A percentile compares a stretch with the other conserved stretches of the same genome.
phyloP scores from a whole-genome alignment of 2,888 invertebrate genomes.

The Carterocephalus palaemon region DNA sequence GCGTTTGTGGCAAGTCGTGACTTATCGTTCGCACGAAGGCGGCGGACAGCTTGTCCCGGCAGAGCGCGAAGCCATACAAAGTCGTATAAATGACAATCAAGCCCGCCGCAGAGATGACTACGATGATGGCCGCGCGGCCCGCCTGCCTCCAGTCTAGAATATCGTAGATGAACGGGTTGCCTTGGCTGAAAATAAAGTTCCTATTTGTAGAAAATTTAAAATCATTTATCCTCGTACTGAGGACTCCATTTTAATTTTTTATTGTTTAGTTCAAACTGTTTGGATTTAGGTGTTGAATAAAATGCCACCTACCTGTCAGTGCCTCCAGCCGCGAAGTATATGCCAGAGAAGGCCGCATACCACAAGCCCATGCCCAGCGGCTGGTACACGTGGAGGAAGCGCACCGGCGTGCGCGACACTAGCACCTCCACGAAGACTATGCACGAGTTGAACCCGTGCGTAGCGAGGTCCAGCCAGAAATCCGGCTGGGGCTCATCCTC shows the following conservation, averaged over 20 bases:
- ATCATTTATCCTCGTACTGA: too few species aligned
- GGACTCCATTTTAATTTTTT: neutral
- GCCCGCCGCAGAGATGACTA: constrained; percentile 44
- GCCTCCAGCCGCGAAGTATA: constrained; percentile 88
- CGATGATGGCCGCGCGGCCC: constrained; percentile 73
- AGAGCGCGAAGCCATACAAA: constrained; percentile 48
- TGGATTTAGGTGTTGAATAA: too few species aligned
- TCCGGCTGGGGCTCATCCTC: constrained; percentile 8
- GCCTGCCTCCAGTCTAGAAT: constrained; percentile 87
- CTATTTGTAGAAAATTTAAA: too few species aligned
- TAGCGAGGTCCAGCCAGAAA: constrained; percentile 60
- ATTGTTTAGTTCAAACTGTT: neutral
- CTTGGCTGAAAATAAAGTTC: constrained; percentile 73
- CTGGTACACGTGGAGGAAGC: constrained; percentile 79
- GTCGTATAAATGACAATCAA: constrained; percentile 48
- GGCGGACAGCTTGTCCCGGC: constrained; percentile 50
- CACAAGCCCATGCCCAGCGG: constrained; percentile 81
- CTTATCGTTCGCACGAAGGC: constrained; percentile 48
- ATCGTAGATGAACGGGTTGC: constrained; percentile 84
- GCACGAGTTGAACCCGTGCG: constrained; percentile 82
- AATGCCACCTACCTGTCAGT: constrained; percentile 80
- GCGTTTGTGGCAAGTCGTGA: constrained; percentile 47
- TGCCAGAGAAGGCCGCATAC: constrained; percentile 83
- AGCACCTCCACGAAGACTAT: constrained; percentile 84
- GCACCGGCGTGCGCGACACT: constrained; percentile 81